Evolutionary conservation across 2,113 vertebrate species (phyloP).

Genomic region (Sinocyclocheilus maitianheensis): DNA sequence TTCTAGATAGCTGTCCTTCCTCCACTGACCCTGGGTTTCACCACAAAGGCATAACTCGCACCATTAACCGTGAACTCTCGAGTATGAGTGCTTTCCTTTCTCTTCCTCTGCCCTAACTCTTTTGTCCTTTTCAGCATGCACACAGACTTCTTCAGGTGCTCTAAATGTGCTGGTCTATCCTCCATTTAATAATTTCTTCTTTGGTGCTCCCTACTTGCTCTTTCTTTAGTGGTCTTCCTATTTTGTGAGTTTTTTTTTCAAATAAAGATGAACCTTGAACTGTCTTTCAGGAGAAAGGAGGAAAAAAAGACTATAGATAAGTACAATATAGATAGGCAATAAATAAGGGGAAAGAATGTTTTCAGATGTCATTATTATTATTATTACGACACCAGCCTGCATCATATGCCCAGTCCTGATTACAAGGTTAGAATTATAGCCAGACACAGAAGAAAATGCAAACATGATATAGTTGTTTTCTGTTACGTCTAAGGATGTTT

Average conservation of each 20-base stretch:
- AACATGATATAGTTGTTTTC: too few relatives aligned
- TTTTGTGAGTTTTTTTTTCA: neutral
- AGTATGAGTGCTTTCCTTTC: slow-evolving; percentile 52
- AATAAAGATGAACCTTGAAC: too few relatives aligned
- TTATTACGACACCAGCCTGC: too few relatives aligned
- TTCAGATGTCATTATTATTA: too few relatives aligned
- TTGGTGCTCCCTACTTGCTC: neutral
- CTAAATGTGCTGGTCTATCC: neutral
- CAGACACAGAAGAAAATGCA: too few relatives aligned
- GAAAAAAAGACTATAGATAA: too few relatives aligned
- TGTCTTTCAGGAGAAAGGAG: too few relatives aligned
- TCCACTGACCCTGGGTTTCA: slow-evolving; percentile 65
- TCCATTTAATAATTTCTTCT: neutral
- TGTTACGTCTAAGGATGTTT: too few relatives aligned
- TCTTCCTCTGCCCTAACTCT: neutral
- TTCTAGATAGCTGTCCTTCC: slow-evolving; percentile 71
- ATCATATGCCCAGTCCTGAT: too few relatives aligned
- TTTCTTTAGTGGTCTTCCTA: neutral
- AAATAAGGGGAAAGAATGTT: too few relatives aligned
- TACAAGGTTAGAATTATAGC: too few relatives aligned
- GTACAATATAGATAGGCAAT: too few relatives aligned
- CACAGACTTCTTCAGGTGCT: slow-evolving; percentile 6
- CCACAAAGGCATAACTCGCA: slow-evolving; percentile 63
- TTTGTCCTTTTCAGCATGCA: slow-evolving; percentile 12
- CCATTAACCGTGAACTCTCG: slow-evolving; percentile 59